These are phyloP conservation scores for Ciconia maguari DNA, from an alignment of 2,113 vertebrate genomes.

Conservation along the genomic window DNA sequence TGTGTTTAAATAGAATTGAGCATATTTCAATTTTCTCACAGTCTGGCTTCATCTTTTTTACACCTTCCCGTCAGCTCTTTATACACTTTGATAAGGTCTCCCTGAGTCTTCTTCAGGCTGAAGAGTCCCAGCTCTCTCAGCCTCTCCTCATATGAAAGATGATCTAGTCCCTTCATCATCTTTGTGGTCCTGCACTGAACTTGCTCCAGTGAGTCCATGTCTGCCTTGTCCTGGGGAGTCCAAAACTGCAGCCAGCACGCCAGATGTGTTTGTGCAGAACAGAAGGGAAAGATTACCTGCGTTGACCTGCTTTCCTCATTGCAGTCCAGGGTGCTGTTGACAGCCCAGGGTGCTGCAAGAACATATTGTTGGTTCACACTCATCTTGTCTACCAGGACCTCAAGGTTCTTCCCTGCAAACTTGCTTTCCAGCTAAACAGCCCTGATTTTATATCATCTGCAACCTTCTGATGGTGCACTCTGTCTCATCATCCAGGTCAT, in stretches of 20 bases:
- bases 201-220: neutral
- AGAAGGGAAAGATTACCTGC: neutral
- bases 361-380: neutral
- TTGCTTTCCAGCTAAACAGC: neutral
- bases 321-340: neutral
- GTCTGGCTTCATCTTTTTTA: neutral
- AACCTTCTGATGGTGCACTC: neutral
- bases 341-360: neutral
- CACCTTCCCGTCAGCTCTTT: neutral
- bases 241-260: neutral
- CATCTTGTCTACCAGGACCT: neutral
- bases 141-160: neutral
- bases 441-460: neutral
- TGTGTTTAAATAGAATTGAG: neutral
- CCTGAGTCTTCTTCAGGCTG: neutral
- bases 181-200: neutral
- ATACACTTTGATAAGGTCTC: neutral
- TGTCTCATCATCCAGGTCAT: neutral
- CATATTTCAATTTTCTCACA: neutral
- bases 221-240: neutral
- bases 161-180: neutral
- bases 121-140: neutral
- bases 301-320: neutral
- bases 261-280: neutral
- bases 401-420: neutral